Base-by-base conservation (phyloP, 2,113 vertebrate genomes). In the Cercopithecus mona region DNA sequence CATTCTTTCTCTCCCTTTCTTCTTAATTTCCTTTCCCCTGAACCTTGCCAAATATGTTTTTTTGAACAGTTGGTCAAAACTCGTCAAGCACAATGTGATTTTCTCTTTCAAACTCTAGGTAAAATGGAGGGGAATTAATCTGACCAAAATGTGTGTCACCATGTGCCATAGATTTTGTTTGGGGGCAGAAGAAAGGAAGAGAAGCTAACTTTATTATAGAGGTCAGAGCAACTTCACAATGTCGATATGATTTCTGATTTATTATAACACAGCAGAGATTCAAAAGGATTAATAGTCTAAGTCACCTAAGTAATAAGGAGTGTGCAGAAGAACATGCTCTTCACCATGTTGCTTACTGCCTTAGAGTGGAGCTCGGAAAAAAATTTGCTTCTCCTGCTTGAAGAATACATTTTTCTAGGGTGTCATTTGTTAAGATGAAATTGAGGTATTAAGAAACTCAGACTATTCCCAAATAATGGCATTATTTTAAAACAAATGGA, bases 401-500 rank as follows among this genome's bases (percentile, higher is more conserved):
- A 87, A 79, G 45, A 91, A 90, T 97, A 11, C 25, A 18, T 94
- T 93, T 94, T 95, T 68, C 70, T 85, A 27, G 45, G 17, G 32
- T 93, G 81, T 85, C 90, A 93, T 96, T 96, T 96, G 87, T 96
- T 88, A 95, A 97, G 93, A 82, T 95, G 90, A 97, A 97, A 83
- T 84, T 92, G 89, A 92, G 23, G 20, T 82, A 82, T 97, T 98
- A 92, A 90, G 68, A 89, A 94, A 96, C 73, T 86, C 88, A 95
- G 73, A 66, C 72, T 89, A 20, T 80, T 97, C 64, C 32, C 35
- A 97, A 97, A 95, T 97, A 96, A 94, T 96, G 86, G 7, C 61
- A 72, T 93, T 94, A 93, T 91, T 97, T 97, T 89, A 81, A 96
- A 96, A 97, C 76, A 97, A 98, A 97, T 96, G 59, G 61, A 87